phyloP scores from a whole-genome alignment of 1,140 invertebrate genomes.

The Drosophila lowei region DNA sequence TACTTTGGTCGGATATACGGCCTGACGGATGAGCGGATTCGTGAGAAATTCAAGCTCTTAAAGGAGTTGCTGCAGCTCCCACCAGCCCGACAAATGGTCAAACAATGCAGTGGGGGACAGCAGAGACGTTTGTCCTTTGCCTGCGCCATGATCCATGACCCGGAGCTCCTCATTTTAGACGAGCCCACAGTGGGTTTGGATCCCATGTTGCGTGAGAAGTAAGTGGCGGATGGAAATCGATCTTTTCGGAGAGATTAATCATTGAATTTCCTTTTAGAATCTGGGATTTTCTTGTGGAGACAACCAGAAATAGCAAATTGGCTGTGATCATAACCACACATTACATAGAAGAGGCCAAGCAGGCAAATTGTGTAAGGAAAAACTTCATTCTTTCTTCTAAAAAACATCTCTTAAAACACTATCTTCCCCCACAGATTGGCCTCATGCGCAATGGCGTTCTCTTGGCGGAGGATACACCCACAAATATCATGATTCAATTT shows the following conservation, averaged over 20 bases:
- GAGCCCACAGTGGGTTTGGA: conserved; percentile 97
- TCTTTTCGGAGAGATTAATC: neutral
- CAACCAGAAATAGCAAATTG: conserved; percentile 87
- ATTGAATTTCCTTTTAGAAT: conserved; percentile 86
- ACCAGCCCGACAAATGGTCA: conserved; percentile 85
- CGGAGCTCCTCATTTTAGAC: conserved; percentile 94
- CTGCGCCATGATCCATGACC: conserved; percentile 92
- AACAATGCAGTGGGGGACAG: conserved; percentile 93
- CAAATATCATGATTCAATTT: conserved; percentile 86
- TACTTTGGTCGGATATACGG: conserved; percentile 95
- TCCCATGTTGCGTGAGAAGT: conserved; percentile 93
- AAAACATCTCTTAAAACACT: neutral
- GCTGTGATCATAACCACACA: conserved; percentile 96
- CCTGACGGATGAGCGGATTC: conserved; percentile 87
- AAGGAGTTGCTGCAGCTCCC: conserved; percentile 90
- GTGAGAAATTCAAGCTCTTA: conserved; percentile 88
- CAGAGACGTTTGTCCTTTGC: conserved; percentile 94
- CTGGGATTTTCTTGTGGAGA: conserved; percentile 92
- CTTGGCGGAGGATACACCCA: conserved; percentile 93
- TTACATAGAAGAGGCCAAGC: conserved; percentile 96
- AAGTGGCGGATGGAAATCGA: conserved; percentile 10
- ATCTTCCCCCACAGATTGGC: conserved; percentile 88
- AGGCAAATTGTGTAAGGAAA: conserved; percentile 90
- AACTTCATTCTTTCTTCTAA: accelerated
- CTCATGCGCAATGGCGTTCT: conserved; percentile 93